A percentile compares a stretch with the other conserved stretches of the same genome.
Evolutionary conservation across 1,140 invertebrate genomes (phyloP).

Genomic region (Dufourea novaeangliae): DNA sequence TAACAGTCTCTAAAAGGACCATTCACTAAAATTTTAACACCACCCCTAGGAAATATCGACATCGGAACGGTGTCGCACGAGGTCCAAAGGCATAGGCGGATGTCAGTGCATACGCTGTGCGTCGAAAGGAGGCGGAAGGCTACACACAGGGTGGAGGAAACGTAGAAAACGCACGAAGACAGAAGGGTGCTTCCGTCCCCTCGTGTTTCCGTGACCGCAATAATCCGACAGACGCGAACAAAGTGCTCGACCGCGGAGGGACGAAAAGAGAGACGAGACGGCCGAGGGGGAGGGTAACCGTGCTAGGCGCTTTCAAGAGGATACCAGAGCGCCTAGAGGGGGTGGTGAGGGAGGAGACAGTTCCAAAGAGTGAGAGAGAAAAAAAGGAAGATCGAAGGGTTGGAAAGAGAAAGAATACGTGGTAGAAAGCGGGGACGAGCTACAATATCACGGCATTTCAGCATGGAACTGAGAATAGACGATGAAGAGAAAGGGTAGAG

Average conservation of each 20-base stretch:
- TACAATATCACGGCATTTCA: constrained; percentile 36
- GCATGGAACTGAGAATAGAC: neutral
- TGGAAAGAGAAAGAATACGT: constrained; percentile 26
- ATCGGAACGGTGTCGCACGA: neutral
- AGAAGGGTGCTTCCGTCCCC: constrained; percentile 19
- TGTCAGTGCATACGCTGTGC: neutral
- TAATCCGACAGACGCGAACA: constrained; percentile 44
- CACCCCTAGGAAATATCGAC: neutral
- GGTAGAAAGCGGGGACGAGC: constrained; percentile 15
- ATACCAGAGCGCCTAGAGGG: neutral
- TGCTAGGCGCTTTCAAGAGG: constrained; percentile 4
- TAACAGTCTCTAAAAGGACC: neutral
- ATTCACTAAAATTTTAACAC: neutral
- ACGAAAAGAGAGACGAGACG: constrained; percentile 57
- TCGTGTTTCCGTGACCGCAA: constrained; percentile 41
- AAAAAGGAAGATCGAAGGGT: constrained; percentile 12
- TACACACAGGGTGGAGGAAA: neutral
- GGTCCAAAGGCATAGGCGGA: neutral
- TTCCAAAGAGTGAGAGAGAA: neutral
- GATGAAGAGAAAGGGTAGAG: neutral
- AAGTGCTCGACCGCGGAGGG: constrained; percentile 43
- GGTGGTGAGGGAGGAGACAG: neutral
- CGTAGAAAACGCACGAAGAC: constrained; percentile 3
- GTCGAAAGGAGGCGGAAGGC: neutral
- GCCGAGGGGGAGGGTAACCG: neutral